These are phyloP conservation scores for Alosa sapidissima DNA, from an alignment of 2,797 vertebrate species.

Conservation along the genomic window DNA sequence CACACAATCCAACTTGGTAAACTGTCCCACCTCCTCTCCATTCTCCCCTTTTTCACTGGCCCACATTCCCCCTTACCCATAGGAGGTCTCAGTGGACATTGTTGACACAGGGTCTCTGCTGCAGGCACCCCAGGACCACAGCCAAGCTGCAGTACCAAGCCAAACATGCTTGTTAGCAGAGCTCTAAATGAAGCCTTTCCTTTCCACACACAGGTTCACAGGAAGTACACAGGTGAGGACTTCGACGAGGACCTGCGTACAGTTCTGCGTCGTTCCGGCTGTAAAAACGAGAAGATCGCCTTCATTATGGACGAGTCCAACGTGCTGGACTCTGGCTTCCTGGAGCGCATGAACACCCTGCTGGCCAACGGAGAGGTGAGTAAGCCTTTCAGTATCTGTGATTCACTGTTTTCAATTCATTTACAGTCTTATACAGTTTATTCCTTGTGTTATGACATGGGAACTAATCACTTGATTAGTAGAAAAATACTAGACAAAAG, in stretches of 20 bases:
- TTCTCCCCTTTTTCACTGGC: too few relatives aligned
- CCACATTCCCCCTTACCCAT: too few relatives aligned
- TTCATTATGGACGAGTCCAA: slow-evolving; percentile 99
- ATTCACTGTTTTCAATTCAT: not conserved
- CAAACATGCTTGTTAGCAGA: too few relatives aligned
- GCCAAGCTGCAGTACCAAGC: too few relatives aligned
- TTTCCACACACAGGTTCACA: slow-evolving; percentile 85
- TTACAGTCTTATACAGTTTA: not conserved
- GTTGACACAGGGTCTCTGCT: too few relatives aligned
- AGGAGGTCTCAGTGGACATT: too few relatives aligned
- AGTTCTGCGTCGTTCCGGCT: slow-evolving; percentile 92
- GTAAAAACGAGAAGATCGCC: slow-evolving; percentile 98
- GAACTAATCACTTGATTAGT: too few relatives aligned
- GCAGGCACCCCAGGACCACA: too few relatives aligned
- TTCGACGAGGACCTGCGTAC: slow-evolving; percentile 97
- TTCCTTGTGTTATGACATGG: too few relatives aligned
- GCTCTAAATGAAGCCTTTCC: not conserved
- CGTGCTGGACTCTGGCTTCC: slow-evolving; percentile 94
- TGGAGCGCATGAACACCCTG: slow-evolving; percentile 98
- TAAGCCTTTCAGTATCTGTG: not conserved
- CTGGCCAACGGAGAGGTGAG: slow-evolving; percentile 96
- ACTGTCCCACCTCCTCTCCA: too few relatives aligned
- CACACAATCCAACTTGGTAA: too few relatives aligned
- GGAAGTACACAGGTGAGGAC: slow-evolving; percentile 98
- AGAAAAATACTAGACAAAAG: too few relatives aligned